Evolutionary conservation across 2,888 invertebrate species (phyloP), one percentile per base, ranked within the genome.

Genomic region (Apamea sordens): DNA sequence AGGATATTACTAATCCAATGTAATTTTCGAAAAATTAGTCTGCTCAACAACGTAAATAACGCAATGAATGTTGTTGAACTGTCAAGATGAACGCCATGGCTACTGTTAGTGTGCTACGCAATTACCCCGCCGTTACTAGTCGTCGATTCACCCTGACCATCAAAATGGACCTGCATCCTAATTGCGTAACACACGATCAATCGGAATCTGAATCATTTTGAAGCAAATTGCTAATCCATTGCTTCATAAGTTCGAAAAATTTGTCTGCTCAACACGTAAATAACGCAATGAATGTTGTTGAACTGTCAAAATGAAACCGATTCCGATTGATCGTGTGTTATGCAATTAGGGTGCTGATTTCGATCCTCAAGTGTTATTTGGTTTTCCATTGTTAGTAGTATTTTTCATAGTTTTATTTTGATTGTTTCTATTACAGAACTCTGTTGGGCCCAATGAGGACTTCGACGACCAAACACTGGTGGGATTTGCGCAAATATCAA

Each of bases 401-500:
- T 21, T 64, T 64, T 21, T 5, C 36, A 6, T 59, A 56, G 3
- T 64, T 56, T 61, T 18, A 69, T 53, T 67, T 67, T 18, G 5
- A 41, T 53, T 53, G 50, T 72, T 85, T 86, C 69, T 65, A 15
- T 98, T 98, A 92, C 97, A 99, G 98, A 99, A 96, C 88, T 96
- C 96, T 5, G 89, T 94, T n/a, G 94, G 92, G 85, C 97, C 97
- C 75, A 98, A 98, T 92, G 99, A 99, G 96, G 97, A 98, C 83
- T 98, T 99, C 72, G 99, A 99, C 93, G 99, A 99, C 94, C 99
- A 99, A 94, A 98, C 99, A 64, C 97, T 99, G 87, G 98, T 99
- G 94, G 99, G 99, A 88, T 99, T 98, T 96, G 99, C 99, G 92
- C 99, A 99, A 97, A 98, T 99, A 94, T 99, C 99, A 85, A 98